These are phyloP conservation scores for Chrysocyon brachyurus DNA, from an alignment of 2,797 vertebrate species.

Conservation along the genomic window DNA sequence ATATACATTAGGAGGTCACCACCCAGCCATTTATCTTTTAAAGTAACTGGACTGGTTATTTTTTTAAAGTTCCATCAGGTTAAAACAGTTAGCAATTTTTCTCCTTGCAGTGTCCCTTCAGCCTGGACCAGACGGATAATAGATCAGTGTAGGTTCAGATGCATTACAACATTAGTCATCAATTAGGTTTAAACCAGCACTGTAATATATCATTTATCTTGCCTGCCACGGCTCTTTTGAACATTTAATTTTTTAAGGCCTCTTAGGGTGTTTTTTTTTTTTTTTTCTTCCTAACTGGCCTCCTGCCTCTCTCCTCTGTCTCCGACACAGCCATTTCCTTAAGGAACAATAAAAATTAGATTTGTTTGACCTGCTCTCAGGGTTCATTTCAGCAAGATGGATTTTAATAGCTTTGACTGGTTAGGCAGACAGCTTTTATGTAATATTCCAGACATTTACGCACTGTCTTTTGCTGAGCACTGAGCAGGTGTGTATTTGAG, in stretches of 20 bases:
- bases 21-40: slow-evolving; percentile 88
- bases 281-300: slow-evolving; percentile 83
- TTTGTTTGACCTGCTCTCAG: slow-evolving; percentile 90
- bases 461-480: slow-evolving; percentile 87
- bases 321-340: slow-evolving; percentile 87
- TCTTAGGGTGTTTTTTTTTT: slow-evolving; percentile 84
- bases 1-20: slow-evolving; percentile 88
- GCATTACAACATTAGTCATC: slow-evolving; percentile 92
- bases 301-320: slow-evolving; percentile 88
- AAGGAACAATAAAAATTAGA: slow-evolving; percentile 92
- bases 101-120: slow-evolving; percentile 90
- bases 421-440: slow-evolving; percentile 90
- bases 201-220: slow-evolving; percentile 90
- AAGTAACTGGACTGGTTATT: slow-evolving; percentile 87
- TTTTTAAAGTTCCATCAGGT: slow-evolving; percentile 88
- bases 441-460: slow-evolving; percentile 90
- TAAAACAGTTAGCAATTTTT: slow-evolving; percentile 91
- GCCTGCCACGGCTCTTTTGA: slow-evolving; percentile 88
- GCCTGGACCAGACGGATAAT: slow-evolving; percentile 88
- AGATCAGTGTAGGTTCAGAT: slow-evolving; percentile 90
- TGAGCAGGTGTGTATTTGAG: slow-evolving; percentile 86
- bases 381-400: slow-evolving; percentile 89
- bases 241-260: slow-evolving; percentile 90
- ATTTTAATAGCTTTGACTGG: slow-evolving; percentile 91
- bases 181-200: slow-evolving; percentile 90